Evolutionary conservation across 2,797 vertebrate genomes (phyloP), one percentile per base, ranked within the genome.

Genomic region (Enoplosus armatus): DNA sequence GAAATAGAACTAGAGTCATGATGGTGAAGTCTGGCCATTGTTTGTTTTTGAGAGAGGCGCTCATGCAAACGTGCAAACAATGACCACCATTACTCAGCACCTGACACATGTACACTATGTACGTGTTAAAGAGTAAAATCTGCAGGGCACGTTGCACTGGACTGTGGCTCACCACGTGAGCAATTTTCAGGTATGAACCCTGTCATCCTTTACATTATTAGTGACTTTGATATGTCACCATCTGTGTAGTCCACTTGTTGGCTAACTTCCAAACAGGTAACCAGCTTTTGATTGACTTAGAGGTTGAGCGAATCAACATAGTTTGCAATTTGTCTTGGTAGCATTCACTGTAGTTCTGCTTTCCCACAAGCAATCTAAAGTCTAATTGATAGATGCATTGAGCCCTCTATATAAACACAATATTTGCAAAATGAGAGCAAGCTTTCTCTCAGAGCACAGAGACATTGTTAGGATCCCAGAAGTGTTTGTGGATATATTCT

Each of bases 11-110:
- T 35, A 51, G 9, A 50, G 47, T 41, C 45, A 8, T 72, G 33
- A 65, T 31, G 70, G 37, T 56, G 50, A 80, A 33, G 68, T 60
- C 62, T 75, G 67, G 75, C 89, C 81, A 84, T 88, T 84, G 91
- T 93, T 92, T 89, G 87, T 85, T 83, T 84, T 59, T 79, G 60
- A 70, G 37, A 66, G 77, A 92, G 66, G 50, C 39, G 55, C 73
- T 90, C 93, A 91, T 93, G 90, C 93, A 94, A 80, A 90, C 54
- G 77, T 70, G 77, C 87, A 94, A 90, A 93, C 86, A 91, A 91
- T 90, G 88, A 90, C 74, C 77, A 77, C 35, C 37, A 66, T 76
- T 26, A 60, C 51, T 76, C 27, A 51, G 48, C 70, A 59, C 50
- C 76, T 65, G 33, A 74, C 39, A 72, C n/a, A 20, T 27, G 53